phyloP scores from a whole-genome alignment of 2,888 invertebrate species.

The Chrysolina haemoptera region DNA sequence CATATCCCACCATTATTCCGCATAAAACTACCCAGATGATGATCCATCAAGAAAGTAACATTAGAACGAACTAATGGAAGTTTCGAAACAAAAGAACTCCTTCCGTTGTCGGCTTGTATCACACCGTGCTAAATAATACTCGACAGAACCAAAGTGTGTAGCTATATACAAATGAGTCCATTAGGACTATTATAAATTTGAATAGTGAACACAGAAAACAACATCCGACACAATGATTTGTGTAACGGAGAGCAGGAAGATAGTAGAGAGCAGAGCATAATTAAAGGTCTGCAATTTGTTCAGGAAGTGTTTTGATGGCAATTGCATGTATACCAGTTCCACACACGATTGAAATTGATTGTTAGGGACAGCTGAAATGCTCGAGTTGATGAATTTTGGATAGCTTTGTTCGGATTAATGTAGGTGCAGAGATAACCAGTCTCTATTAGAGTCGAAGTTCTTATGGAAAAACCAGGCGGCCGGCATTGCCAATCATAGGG shows the following conservation, averaged over 20 bases:
- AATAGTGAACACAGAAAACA: slow-evolving; percentile 36
- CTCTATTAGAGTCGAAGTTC: too few relatives aligned
- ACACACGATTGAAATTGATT: background rate
- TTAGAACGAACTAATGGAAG: background rate
- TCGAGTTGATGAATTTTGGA: background rate
- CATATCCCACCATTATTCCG: too few relatives aligned
- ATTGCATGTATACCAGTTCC: slow-evolving; percentile 27
- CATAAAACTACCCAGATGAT: too few relatives aligned
- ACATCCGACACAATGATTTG: slow-evolving; percentile 43
- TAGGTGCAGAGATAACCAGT: too few relatives aligned
- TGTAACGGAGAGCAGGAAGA: slow-evolving; percentile 17
- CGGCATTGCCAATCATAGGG: too few relatives aligned
- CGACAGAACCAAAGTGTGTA: slow-evolving; percentile 14
- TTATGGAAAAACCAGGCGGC: too few relatives aligned
- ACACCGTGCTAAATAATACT: slow-evolving; percentile 1
- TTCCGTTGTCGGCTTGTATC: background rate
- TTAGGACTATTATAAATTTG: slow-evolving; percentile 39
- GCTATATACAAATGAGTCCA: slow-evolving; percentile 29
- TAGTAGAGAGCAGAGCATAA: slow-evolving; percentile 21
- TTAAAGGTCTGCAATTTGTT: slow-evolving; percentile 34
- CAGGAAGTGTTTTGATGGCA: slow-evolving; percentile 21
- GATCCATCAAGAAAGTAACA: background rate
- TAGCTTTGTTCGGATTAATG: too few relatives aligned
- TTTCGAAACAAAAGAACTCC: background rate
- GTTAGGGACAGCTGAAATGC: background rate